Conservation (phyloP, 2,797 vertebrate species). For the Neomorphus geoffroyi region DNA sequence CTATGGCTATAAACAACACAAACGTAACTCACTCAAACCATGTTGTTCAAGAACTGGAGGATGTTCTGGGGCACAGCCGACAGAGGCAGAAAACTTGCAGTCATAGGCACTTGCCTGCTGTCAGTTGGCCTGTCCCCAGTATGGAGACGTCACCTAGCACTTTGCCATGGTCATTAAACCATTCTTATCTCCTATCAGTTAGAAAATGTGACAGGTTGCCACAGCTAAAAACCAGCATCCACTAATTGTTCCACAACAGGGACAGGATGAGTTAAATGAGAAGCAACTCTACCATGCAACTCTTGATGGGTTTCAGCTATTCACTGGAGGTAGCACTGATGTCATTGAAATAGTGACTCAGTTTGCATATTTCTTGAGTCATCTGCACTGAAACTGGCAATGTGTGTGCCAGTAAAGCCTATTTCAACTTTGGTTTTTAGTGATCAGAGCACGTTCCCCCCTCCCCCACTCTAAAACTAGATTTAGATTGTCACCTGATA, state of each 20-base stretch:
- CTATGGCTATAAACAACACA: neutral
- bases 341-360: slow-evolving; percentile 30
- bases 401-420: neutral
- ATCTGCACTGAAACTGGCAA: slow-evolving; percentile 9
- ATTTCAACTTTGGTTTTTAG: neutral
- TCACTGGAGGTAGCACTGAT: neutral
- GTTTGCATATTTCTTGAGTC: slow-evolving; percentile 2
- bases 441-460: neutral
- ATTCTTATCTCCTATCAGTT: neutral
- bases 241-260: neutral
- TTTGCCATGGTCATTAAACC: neutral
- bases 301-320: neutral
- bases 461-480: neutral
- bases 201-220: neutral
- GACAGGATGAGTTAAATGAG: neutral
- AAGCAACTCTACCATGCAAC: neutral
- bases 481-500: neutral
- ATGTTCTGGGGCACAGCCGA: neutral
- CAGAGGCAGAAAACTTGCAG: neutral
- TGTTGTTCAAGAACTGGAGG: neutral
- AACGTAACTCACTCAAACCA: neutral
- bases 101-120: neutral
- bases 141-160: neutral
- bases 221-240: neutral
- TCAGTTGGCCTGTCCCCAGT: neutral